Percentiles rank a stretch among this genome's conserved stretches.
Conservation (phyloP, 1,140 invertebrate genomes). For the Rhagoletis pomonella region DNA sequence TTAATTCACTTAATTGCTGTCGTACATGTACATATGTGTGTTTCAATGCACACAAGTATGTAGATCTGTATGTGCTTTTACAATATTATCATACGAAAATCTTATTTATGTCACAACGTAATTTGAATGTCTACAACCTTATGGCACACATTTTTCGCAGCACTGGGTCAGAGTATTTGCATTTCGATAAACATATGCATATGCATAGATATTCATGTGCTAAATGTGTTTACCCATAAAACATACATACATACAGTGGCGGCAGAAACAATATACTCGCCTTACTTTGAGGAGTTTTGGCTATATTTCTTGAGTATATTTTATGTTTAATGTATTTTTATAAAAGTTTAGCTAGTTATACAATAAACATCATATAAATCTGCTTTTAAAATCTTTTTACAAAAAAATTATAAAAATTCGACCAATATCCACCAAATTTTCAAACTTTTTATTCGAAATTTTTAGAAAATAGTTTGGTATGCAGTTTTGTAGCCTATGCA, state of each 20-base stretch:
- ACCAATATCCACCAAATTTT: too few relatives aligned
- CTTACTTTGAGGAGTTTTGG: neutral
- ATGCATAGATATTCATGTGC: too few relatives aligned
- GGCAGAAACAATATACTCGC: neutral
- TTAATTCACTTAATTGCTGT: neutral
- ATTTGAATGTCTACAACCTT: constrained; percentile 13
- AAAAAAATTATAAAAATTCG: too few relatives aligned
- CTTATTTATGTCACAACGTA: constrained; percentile 22
- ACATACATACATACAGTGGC: neutral
- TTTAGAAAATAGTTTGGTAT: too few relatives aligned
- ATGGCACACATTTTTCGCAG: neutral
- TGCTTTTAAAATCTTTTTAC: too few relatives aligned
- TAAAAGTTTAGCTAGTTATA: too few relatives aligned
- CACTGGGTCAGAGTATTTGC: neutral
- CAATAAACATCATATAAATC: too few relatives aligned
- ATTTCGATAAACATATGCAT: too few relatives aligned
- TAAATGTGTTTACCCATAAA: neutral
- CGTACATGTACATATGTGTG: neutral
- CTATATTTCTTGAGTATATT: too few relatives aligned
- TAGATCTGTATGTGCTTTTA: neutral
- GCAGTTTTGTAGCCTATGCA: too few relatives aligned
- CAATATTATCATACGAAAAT: neutral
- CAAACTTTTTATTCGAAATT: too few relatives aligned
- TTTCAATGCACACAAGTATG: neutral
- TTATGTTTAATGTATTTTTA: too few relatives aligned